Evolutionary conservation across 2,113 vertebrate species (phyloP), one percentile per base, ranked within the genome.

Genomic region (Callionymus lyra): DNA sequence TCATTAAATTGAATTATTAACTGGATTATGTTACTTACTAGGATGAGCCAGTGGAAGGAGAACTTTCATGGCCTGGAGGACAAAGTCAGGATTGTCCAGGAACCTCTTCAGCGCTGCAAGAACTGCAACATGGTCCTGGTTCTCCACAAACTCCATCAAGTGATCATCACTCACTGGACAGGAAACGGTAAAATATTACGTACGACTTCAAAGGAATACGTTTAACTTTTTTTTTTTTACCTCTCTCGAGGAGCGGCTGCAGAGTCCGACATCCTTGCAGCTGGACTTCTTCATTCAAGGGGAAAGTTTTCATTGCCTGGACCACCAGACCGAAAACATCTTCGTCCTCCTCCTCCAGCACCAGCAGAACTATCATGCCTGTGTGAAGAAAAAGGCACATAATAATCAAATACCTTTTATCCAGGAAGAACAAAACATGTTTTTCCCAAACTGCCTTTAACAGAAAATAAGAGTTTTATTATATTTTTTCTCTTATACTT

Each of bases 141-240:
- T 91, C 74, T 98, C 94, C 59, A 97, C 82, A 81, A 98, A 97
- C 76, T 94, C 95, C 53, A 84, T 67, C 15, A 93, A 79, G 38
- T 92, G 91, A 34, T 86, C 88, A 16, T 94, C 89, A 31, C 90
- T 86, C 55, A 95, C 92, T 97, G 52, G 16, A 38, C 33, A 50
- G 21, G 21, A 13, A 38, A 12, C 6, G 14, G 31, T 13, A 41
- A 31, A 15, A 38, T 13, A n/a, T n/a, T n/a, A n/a, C n/a, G n/a
- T n/a, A n/a, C n/a, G n/a, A n/a, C n/a, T n/a, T n/a, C n/a, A n/a
- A n/a, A n/a, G n/a, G 21, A 27, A 27, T 8, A 27, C 21, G 8
- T 27, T 27, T 27, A 8, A 8, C 21, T 8, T 27, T 27, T 27
- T 39, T 8, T 38, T 6, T 11, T 41, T 18, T 83, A 97, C 95